phyloP scores from a whole-genome alignment of 2,888 invertebrate species.

The Lepeophtheirus nordmannii region DNA sequence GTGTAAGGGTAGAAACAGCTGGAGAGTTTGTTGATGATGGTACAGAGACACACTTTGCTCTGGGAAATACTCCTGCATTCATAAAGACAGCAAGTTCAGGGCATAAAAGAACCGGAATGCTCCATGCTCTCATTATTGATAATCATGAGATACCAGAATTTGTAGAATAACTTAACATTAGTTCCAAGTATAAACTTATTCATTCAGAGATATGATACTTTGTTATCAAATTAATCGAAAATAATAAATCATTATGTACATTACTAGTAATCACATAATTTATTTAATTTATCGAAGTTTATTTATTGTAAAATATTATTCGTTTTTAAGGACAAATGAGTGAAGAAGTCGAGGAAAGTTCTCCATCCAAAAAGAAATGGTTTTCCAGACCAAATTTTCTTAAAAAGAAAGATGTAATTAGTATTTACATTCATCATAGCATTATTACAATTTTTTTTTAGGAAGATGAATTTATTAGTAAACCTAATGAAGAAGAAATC shows the following conservation, averaged over 20 bases:
- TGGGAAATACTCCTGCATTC: conserved; percentile 37
- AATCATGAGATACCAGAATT: conserved; percentile 30
- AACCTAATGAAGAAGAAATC: background rate
- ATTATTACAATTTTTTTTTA: background rate
- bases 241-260: too few species aligned
- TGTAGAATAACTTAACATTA: conserved; percentile 25
- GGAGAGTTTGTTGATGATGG: conserved; percentile 68
- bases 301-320: too few species aligned
- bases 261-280: too few species aligned
- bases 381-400: background rate
- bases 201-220: too few species aligned
- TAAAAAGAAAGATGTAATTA: background rate
- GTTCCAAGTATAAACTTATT: background rate
- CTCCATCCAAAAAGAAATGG: background rate
- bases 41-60: conserved; percentile 59
- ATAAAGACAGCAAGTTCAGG: conserved; percentile 44
- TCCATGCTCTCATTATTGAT: conserved; percentile 42
- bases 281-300: too few species aligned
- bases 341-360: background rate
- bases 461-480: background rate
- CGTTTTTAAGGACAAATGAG: background rate
- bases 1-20: conserved; percentile 47
- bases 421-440: too few species aligned
- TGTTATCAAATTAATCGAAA: too few species aligned
- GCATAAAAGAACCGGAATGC: conserved; percentile 44